A percentile compares a stretch with the other conserved stretches of the same genome.
phyloP scores from a whole-genome alignment of 2,888 invertebrate genomes.

The Odiellus spinosus region DNA sequence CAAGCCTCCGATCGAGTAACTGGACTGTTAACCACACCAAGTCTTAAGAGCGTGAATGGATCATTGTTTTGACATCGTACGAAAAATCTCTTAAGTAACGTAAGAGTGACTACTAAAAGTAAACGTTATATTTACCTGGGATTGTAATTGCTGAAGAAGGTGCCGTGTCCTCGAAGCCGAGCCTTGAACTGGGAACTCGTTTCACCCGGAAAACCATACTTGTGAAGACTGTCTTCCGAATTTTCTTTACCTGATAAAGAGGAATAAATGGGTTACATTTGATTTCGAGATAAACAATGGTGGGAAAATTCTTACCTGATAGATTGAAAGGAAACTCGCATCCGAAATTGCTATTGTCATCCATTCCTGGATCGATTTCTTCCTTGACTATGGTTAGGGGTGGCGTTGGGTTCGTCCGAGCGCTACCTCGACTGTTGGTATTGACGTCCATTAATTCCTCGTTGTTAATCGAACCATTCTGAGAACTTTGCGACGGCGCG shows the following conservation, averaged over 20 bases:
- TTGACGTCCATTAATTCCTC: too few relatives aligned
- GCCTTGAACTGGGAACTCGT: constrained; percentile 1
- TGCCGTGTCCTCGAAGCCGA: constrained; percentile 6
- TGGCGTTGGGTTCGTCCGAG: too few relatives aligned
- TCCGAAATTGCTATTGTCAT: too few relatives aligned
- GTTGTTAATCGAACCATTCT: too few relatives aligned
- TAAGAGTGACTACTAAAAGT: too few relatives aligned
- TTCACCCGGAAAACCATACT: not conserved
- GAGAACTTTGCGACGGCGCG: too few relatives aligned
- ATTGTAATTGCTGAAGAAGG: constrained; percentile 9
- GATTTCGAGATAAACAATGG: too few relatives aligned
- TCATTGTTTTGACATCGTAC: not conserved
- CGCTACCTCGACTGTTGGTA: too few relatives aligned
- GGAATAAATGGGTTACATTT: not conserved
- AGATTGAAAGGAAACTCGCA: too few relatives aligned
- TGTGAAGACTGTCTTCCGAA: not conserved
- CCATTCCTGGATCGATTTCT: too few relatives aligned
- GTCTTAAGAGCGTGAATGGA: constrained; percentile 1
- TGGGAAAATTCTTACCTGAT: too few relatives aligned
- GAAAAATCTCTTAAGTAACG: not conserved
- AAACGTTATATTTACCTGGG: constrained; percentile 6
- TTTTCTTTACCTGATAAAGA: not conserved
- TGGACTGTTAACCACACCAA: constrained; percentile 8
- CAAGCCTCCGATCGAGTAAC: constrained; percentile 19
- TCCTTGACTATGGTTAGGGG: too few relatives aligned